phyloP scores from a whole-genome alignment of 2,888 invertebrate species.

The Xestobium rufovillosum region DNA sequence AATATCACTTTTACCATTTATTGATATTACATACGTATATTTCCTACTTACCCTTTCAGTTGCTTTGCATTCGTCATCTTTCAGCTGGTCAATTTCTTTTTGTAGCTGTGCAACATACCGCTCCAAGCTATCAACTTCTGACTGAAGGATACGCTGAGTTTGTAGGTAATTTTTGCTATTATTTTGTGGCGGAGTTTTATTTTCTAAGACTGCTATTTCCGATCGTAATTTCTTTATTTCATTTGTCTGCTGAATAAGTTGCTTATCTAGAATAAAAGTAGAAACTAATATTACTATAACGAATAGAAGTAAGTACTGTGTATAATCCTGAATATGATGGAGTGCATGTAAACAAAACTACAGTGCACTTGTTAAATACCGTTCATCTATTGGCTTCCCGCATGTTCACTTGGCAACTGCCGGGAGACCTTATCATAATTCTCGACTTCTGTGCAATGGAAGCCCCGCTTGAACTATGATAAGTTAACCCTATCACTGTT shows the following conservation, averaged over 20 bases:
- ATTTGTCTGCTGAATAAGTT: slow-evolving; percentile 38
- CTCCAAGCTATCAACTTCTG: slow-evolving; percentile 50
- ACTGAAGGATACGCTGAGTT: slow-evolving; percentile 35
- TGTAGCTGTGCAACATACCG: slow-evolving; percentile 46
- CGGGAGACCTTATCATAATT: too few relatives aligned
- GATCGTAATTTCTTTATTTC: slow-evolving; percentile 32
- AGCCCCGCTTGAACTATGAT: too few relatives aligned
- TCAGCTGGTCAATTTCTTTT: slow-evolving; percentile 47
- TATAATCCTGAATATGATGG: too few relatives aligned
- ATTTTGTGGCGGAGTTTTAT: slow-evolving; percentile 32
- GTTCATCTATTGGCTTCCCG: too few relatives aligned
- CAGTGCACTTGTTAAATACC: too few relatives aligned
- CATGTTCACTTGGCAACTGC: too few relatives aligned
- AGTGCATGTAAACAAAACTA: too few relatives aligned
- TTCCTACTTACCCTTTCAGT: slow-evolving; percentile 40
- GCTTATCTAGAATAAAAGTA: slow-evolving; percentile 28
- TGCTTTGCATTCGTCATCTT: slow-evolving; percentile 47
- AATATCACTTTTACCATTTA: too few relatives aligned
- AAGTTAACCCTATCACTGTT: too few relatives aligned
- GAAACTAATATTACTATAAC: slow-evolving; percentile 4
- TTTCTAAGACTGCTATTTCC: slow-evolving; percentile 26
- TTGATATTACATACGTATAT: too few relatives aligned
- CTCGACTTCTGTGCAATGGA: too few relatives aligned
- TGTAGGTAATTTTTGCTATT: slow-evolving; percentile 31
- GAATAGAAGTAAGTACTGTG: too few relatives aligned